Evolutionary conservation across 1,140 invertebrate genomes (phyloP).

Genomic region (Drosophila nebulosa): DNA sequence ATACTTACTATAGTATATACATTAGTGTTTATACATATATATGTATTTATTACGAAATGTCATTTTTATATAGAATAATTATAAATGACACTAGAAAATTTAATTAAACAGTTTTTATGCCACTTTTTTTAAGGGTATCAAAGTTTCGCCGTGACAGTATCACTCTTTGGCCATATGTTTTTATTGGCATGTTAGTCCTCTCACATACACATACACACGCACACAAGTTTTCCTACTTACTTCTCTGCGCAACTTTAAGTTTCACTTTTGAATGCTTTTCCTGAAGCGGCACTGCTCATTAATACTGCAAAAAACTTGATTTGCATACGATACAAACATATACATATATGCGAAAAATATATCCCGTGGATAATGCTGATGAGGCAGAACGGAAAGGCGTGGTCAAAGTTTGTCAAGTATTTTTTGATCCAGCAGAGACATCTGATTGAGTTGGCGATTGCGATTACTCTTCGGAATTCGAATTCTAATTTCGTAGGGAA

Average conservation of each 20-base stretch:
- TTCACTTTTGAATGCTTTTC: neutral
- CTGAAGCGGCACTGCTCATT: neutral
- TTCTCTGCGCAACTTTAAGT: neutral
- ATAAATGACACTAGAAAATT: too few relatives aligned
- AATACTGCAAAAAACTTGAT: neutral
- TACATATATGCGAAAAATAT: conserved; percentile 3
- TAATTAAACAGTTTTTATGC: too few relatives aligned
- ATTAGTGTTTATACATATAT: too few relatives aligned
- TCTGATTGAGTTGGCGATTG: too few relatives aligned
- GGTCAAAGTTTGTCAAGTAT: neutral
- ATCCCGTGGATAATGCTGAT: neutral
- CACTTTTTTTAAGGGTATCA: too few relatives aligned
- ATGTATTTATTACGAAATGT: too few relatives aligned
- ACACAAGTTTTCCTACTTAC: neutral
- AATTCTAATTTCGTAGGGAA: too few relatives aligned
- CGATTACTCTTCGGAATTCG: too few relatives aligned
- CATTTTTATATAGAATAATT: too few relatives aligned
- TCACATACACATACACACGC: conserved; percentile 22
- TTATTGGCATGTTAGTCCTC: neutral
- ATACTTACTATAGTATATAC: too few relatives aligned
- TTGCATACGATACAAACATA: neutral
- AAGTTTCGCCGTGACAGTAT: too few relatives aligned
- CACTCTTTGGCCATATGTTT: too few relatives aligned
- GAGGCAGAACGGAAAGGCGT: neutral
- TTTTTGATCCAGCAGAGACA: neutral